A percentile compares a stretch with the other conserved stretches of the same genome.
Conservation (phyloP, 2,113 vertebrate genomes). For the Polypterus bichir region DNA sequence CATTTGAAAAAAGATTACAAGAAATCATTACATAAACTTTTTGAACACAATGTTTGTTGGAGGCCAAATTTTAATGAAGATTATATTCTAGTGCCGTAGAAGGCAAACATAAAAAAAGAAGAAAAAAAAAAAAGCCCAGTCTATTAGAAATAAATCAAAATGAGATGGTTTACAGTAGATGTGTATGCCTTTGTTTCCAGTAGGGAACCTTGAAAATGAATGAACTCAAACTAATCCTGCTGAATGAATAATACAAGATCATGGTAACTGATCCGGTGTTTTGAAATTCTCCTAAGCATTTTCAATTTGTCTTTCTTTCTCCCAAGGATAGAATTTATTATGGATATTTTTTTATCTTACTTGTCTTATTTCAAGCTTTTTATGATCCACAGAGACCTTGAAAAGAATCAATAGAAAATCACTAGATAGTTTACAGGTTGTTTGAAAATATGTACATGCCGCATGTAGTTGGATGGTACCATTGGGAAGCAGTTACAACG, state of each 20-base stretch:
- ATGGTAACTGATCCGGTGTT: slow-evolving; percentile 17
- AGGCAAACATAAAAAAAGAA: slow-evolving; percentile 19
- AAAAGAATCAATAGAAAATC: slow-evolving; percentile 10
- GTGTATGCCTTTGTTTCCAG: slow-evolving; percentile 15
- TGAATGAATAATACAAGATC: slow-evolving; percentile 19
- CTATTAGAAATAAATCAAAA: slow-evolving; percentile 21
- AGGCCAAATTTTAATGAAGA: slow-evolving; percentile 13
- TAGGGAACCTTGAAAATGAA: slow-evolving; percentile 18
- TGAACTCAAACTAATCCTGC: slow-evolving; percentile 18
- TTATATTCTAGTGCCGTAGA: slow-evolving; percentile 11
- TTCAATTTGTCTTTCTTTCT: slow-evolving; percentile 20
- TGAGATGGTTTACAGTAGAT: slow-evolving; percentile 13
- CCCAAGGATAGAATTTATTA: slow-evolving; percentile 20
- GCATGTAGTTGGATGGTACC: too few relatives aligned
- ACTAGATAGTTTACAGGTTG: slow-evolving; percentile 9
- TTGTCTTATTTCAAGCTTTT: slow-evolving; percentile 11
- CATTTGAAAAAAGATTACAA: slow-evolving; percentile 7
- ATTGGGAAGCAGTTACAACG: too few relatives aligned
- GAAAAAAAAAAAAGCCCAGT: slow-evolving; percentile 19
- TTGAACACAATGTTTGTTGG: slow-evolving; percentile 4
- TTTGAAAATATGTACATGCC: too few relatives aligned
- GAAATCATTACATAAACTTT: slow-evolving; percentile 2
- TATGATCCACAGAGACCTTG: slow-evolving; percentile 3
- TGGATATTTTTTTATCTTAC: slow-evolving; percentile 22
- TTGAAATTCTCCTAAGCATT: slow-evolving; percentile 15